Base-by-base conservation (phyloP, 2,888 invertebrate species). In the Pseudoips prasinana region DNA sequence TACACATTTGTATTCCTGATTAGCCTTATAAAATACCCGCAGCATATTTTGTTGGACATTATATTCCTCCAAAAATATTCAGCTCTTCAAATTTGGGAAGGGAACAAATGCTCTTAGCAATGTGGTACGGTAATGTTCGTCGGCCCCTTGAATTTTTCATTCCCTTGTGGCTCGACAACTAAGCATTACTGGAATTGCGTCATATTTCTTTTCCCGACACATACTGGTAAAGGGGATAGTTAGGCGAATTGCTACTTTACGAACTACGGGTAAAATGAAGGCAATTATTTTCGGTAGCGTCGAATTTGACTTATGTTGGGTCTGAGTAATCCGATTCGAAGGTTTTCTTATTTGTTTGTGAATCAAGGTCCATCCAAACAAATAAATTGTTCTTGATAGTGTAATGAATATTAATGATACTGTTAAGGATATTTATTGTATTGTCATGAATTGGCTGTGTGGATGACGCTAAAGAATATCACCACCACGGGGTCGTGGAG, bases 161-260 rank as follows among this genome's bases (percentile, higher is more conserved):
- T 85, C 86, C 85, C 86, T 77, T 73, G 85, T 81, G 83, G 78
- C 84, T 75, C 79, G 84, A 84, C 86, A 84, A 87, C 83, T 84
- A 78, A 82, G 79, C 87, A 87, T 88, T 87, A 88, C 84, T 76
- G 73, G 85, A 87, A 88, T 88, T 88, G 87, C 86, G 78, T 85
- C 85, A 87, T 86, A 86, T 86, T 86, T 88, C 84, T 86, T 84
- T 76, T 73, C 76, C 60, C 64, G 73, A 73, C 81, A 76, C 79
- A 75, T 43, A 54, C 58, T 38, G 37, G 54, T 61, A 64, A 63
- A 68, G 75, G 68, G 77, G 84, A 81, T 84, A 87, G 84, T 85
- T 77, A 66, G 66, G 66, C 60, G 73, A 70, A 77, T 78, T 73
- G 77, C 68, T 67, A 64, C 61, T 70, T 73, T 61, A 60, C 59